Evolutionary conservation across 2,113 vertebrate species (phyloP).

Genomic region (Meriones unguiculatus): DNA sequence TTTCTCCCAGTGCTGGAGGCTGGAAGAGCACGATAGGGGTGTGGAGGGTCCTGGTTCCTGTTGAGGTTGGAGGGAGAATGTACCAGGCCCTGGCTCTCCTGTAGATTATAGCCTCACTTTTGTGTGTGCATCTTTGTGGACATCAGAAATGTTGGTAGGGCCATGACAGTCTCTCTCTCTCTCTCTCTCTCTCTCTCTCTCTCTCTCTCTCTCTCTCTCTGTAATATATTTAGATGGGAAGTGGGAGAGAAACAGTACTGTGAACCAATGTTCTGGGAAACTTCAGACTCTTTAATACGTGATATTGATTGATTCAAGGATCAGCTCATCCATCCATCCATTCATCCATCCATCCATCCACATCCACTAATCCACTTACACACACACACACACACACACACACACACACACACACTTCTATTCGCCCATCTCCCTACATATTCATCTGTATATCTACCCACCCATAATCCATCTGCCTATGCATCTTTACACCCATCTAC

Average conservation of each 20-base stretch:
- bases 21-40: neutral
- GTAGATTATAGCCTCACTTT: rapidly evolving
- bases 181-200: too few species aligned
- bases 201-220: neutral
- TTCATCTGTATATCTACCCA: neutral
- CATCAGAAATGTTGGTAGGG: rapidly evolving
- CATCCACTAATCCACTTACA: too few species aligned
- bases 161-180: neutral
- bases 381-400: too few species aligned
- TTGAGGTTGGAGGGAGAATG: neutral
- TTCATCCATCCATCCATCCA: neutral
- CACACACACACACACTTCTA: neutral
- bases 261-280: neutral
- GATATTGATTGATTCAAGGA: too few species aligned
- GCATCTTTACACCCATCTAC: neutral
- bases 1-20: neutral
- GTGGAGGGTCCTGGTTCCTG: neutral
- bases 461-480: neutral
- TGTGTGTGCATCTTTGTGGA: neutral
- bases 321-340: neutral
- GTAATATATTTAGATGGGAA: neutral
- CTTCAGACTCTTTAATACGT: neutral
- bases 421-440: neutral
- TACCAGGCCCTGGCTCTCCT: too few species aligned
- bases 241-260: neutral